These are phyloP conservation scores for Scomberomorus guttatus DNA, from an alignment of 2,797 vertebrate species.

Conservation along the genomic window DNA sequence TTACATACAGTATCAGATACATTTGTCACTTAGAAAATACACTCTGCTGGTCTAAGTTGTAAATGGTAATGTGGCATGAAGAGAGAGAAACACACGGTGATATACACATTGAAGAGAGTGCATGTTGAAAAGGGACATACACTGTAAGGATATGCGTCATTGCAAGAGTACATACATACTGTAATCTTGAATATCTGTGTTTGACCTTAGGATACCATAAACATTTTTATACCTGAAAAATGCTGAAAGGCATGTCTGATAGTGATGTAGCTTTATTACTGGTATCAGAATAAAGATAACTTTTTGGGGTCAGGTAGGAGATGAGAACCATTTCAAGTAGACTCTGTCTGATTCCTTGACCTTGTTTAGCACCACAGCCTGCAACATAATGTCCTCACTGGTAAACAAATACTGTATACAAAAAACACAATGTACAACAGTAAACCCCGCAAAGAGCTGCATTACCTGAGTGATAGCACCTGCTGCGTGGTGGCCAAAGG, in stretches of 20 bases:
- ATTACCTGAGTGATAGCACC: slow-evolving; percentile 54
- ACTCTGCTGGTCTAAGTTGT: background rate
- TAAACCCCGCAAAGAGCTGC: background rate
- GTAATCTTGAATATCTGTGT: background rate
- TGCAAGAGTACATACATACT: background rate
- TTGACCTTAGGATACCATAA: background rate
- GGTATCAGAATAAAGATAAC: background rate
- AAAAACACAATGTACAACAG: background rate
- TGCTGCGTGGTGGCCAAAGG: slow-evolving; percentile 44
- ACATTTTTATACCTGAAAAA: background rate
- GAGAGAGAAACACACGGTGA: background rate
- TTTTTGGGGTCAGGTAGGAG: background rate
- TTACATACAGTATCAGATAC: background rate
- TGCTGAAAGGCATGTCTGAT: background rate
- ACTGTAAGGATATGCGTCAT: background rate
- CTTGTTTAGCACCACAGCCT: background rate
- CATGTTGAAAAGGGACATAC: background rate
- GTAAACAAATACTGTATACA: background rate
- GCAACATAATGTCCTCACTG: background rate
- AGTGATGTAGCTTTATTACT: background rate
- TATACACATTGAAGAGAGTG: background rate
- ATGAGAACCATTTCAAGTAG: background rate
- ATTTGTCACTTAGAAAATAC: slow-evolving; percentile 5
- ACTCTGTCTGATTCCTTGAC: background rate
- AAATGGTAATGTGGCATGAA: background rate